phyloP scores from a whole-genome alignment of 1,140 invertebrate genomes.

The Oryzaephilus surinamensis region DNA sequence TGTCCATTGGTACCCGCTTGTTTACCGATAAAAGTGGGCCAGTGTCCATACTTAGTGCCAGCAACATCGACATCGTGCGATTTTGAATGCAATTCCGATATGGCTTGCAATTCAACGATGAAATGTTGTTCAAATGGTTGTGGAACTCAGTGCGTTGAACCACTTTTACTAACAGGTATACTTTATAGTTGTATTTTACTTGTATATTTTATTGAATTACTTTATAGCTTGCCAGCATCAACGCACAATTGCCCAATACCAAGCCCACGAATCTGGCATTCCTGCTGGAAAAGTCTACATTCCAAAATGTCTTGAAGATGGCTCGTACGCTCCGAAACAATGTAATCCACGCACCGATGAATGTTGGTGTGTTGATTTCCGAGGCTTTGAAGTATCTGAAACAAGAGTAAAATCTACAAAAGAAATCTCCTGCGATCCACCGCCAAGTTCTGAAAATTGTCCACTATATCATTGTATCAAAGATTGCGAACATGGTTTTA shows the following conservation, averaged over 20 bases:
- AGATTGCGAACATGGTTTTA: constrained; percentile 56
- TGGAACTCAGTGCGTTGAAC: constrained; percentile 65
- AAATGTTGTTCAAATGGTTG: constrained; percentile 81
- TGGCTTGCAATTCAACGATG: constrained; percentile 54
- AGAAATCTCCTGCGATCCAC: constrained; percentile 31
- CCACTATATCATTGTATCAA: constrained; percentile 48
- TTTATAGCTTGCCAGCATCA: constrained; percentile 73
- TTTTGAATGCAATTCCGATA: constrained; percentile 63
- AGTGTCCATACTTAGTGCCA: constrained; percentile 73
- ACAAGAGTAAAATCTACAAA: constrained; percentile 38
- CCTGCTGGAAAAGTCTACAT: constrained; percentile 64
- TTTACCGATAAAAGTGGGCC: constrained; percentile 59
- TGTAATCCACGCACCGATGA: constrained; percentile 62
- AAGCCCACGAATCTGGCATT: constrained; percentile 62
- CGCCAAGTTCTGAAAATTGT: constrained; percentile 40
- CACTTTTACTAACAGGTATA: constrained; percentile 60
- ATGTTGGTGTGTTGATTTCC: constrained; percentile 84
- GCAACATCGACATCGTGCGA: constrained; percentile 60
- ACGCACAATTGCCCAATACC: constrained; percentile 55
- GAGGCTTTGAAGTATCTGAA: constrained; percentile 66
- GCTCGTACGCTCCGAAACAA: constrained; percentile 66
- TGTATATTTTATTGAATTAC: background rate
- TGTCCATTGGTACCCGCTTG: constrained; percentile 76
- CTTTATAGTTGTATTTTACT: constrained; percentile 17
- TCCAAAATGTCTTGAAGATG: constrained; percentile 65